Base-by-base conservation (phyloP, 2,113 vertebrate genomes). In the Bombycilla garrulus region DNA sequence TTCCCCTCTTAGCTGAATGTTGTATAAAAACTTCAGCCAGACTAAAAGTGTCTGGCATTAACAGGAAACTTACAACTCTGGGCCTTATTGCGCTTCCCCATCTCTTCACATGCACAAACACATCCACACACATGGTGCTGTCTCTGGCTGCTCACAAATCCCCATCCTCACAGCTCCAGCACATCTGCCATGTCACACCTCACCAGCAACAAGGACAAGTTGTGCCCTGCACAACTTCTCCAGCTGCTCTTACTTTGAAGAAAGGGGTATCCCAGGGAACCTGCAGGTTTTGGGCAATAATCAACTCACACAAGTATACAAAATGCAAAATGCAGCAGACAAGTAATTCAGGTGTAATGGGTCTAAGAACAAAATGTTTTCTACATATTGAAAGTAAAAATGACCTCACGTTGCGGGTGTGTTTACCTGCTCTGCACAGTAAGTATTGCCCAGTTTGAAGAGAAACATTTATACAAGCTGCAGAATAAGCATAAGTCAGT, bases 51-150 rank as follows among this genome's bases (percentile, higher is more conserved):
- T 4, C 47, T 44, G 51, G 42, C 3, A 5, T 14, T 28, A 72
- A 54, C 12, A 71, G 1, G 4, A 14, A 66, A 22, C 31, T 24
- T 48, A 12, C 18, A 38, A 0, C 5, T 28, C 40, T 9, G 38
- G 33, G 19, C 54, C 60, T 64, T 36, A 36, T 0, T 12, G 54
- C 36, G 29, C 3, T 33, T 42, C 35, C 38, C 18, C 38, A 15
- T 16, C 51, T 51, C 53, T 28, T 54, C 66, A 16, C 0, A 2
- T 5, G 36, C 60, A 51, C 36, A 24, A 26, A 54, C 66, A 48
- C 40, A 36, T 2, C 10, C 2, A 14, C 2, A 22, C 5, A 3
- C 11, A 0, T 2, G 15, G 15, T 17, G 38, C 57, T 3, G 3
- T 5, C 44, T 54, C 13, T 65, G 25, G 35, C 64, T 85, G 22